phyloP scores from a whole-genome alignment of 2,797 vertebrate genomes.

The Steatocranus sp. region DNA sequence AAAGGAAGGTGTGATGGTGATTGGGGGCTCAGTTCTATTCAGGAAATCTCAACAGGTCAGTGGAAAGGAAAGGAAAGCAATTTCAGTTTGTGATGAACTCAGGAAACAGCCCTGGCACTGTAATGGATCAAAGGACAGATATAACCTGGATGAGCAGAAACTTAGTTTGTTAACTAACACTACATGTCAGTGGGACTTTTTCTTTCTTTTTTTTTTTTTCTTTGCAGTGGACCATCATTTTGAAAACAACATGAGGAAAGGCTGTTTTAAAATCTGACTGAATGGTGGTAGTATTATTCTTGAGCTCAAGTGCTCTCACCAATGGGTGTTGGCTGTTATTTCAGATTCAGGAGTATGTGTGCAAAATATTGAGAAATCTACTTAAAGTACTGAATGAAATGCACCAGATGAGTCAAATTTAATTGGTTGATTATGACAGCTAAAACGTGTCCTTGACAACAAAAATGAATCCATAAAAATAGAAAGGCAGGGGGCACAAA shows the following conservation, averaged over 20 bases:
- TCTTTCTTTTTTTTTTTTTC: neutral
- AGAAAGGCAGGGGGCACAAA: neutral
- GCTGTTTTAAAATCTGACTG: neutral
- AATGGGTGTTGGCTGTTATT: neutral
- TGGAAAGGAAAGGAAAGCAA: constrained; percentile 20
- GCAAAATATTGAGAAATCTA: neutral
- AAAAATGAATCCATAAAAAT: neutral
- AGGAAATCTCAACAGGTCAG: constrained; percentile 39
- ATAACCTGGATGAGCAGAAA: neutral
- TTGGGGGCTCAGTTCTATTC: constrained; percentile 8
- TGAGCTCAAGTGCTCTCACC: neutral
- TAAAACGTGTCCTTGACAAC: neutral
- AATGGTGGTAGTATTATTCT: neutral
- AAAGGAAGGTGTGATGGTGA: neutral
- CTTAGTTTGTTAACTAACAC: neutral
- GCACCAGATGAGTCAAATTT: constrained; percentile 9
- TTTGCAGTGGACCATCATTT: neutral
- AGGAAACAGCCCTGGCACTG: neutral
- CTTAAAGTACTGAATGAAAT: neutral
- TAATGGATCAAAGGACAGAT: constrained; percentile 2
- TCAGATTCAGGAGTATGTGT: neutral
- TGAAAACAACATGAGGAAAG: neutral
- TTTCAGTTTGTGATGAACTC: constrained; percentile 22
- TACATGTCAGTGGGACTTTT: neutral
- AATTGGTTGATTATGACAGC: neutral